These are phyloP conservation scores for Julus scanicus DNA, from an alignment of 2,888 invertebrate species.

Conservation along the genomic window DNA sequence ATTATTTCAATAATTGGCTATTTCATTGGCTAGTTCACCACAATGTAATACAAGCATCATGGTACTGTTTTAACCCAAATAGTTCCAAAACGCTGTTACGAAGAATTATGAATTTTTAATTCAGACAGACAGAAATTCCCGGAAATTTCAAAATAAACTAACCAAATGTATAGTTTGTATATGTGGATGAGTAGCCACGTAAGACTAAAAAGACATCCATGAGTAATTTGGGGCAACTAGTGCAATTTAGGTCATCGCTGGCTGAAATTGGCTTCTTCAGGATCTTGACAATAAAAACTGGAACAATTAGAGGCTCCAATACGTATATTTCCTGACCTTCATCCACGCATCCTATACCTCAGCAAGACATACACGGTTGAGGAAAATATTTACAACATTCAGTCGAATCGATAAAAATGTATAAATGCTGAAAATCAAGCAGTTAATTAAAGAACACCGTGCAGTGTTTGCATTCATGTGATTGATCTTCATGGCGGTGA, in stretches of 20 bases:
- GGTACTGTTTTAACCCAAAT: too few species aligned
- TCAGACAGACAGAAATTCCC: not conserved
- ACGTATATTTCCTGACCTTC: not conserved
- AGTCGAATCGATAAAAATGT: too few species aligned
- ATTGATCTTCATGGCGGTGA: too few species aligned
- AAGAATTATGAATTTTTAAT: not conserved
- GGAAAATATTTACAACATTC: not conserved
- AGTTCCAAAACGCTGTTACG: too few species aligned
- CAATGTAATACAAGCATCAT: too few species aligned
- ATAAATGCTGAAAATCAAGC: not conserved
- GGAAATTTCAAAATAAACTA: not conserved
- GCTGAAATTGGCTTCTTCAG: not conserved
- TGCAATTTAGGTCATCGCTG: not conserved
- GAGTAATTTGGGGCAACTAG: conserved; percentile 2
- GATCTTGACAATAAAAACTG: not conserved
- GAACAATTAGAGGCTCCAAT: not conserved
- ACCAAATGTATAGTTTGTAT: not conserved
- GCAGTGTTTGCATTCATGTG: too few species aligned
- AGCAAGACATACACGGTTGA: not conserved
- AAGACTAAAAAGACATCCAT: not conserved
- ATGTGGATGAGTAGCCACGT: not conserved
- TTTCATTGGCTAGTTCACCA: too few species aligned
- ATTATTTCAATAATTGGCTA: too few species aligned
- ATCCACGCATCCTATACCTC: not conserved
- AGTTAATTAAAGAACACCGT: too few species aligned